Conservation (phyloP, 2,888 invertebrate species). For the Sepiola atlantica region DNA sequence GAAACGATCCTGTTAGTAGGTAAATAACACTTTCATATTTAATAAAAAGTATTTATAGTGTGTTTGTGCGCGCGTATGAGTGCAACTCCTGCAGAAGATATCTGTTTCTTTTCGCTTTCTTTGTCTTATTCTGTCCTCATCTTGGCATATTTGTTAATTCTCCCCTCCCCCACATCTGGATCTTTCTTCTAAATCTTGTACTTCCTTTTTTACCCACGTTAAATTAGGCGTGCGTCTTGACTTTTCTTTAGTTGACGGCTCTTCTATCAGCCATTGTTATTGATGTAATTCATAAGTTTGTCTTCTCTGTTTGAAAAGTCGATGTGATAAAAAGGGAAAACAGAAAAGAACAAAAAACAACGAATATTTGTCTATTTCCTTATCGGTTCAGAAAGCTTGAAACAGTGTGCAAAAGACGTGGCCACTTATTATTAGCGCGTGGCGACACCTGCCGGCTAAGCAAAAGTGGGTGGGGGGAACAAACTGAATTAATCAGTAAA, state of each 20-base stretch:
- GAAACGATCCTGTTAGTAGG: too few species aligned
- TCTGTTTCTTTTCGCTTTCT: not conserved
- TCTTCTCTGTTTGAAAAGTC: not conserved
- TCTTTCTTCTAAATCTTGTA: not conserved
- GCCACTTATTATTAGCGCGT: constrained; percentile 32
- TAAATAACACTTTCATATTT: too few species aligned
- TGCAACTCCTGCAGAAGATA: not conserved
- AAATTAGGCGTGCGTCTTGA: not conserved
- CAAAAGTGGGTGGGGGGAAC: too few species aligned
- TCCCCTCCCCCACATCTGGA: not conserved
- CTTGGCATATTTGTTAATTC: too few species aligned
- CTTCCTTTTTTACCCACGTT: not conserved
- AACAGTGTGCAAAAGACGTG: not conserved
- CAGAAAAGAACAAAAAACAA: too few species aligned
- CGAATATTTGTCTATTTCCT: not conserved
- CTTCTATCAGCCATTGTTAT: not conserved
- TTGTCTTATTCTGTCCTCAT: not conserved
- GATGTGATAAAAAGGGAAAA: not conserved
- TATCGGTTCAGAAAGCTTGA: not conserved
- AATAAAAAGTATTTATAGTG: too few species aligned
- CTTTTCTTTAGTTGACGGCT: not conserved
- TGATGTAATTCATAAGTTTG: not conserved
- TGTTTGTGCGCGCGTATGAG: too few species aligned
- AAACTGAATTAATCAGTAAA: not conserved
- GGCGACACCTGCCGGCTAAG: not conserved